These are phyloP conservation scores for Operophtera brumata DNA, from an alignment of 2,888 invertebrate species.

Conservation along the genomic window DNA sequence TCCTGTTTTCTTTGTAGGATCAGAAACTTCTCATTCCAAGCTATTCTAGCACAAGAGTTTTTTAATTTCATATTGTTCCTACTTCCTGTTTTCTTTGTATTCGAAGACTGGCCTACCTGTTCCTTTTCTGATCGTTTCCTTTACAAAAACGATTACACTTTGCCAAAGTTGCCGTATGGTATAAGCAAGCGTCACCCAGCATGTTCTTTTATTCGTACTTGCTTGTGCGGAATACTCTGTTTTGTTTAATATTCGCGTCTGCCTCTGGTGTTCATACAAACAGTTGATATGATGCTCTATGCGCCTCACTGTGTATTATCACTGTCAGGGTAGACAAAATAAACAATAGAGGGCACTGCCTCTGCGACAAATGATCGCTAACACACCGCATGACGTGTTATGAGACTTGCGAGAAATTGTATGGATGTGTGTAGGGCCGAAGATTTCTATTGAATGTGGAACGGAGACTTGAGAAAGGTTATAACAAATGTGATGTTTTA, in stretches of 20 bases:
- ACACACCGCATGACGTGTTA: conserved; percentile 13
- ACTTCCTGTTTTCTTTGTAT: background rate
- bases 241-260: background rate
- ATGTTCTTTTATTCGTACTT: background rate
- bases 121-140: background rate
- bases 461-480: conserved; percentile 13
- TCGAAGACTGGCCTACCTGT: background rate
- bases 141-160: background rate
- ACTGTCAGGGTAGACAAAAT: background rate
- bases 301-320: background rate
- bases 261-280: background rate
- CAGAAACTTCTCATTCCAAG: background rate
- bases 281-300: background rate
- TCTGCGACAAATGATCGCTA: conserved; percentile 24
- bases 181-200: background rate
- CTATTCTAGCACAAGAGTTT: background rate
- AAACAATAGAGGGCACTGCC: conserved; percentile 22
- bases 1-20: too few relatives aligned
- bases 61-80: background rate
- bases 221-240: background rate
- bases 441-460: conserved; percentile 20
- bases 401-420: conserved; percentile 13
- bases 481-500: conserved; percentile 14
- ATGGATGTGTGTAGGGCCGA: conserved; percentile 7
- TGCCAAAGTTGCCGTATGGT: background rate